Percentiles rank a stretch among this genome's conserved stretches.
Evolutionary conservation across 64 coral and sea anemone species (phyloP).

Genomic region (Actinia equina): DNA sequence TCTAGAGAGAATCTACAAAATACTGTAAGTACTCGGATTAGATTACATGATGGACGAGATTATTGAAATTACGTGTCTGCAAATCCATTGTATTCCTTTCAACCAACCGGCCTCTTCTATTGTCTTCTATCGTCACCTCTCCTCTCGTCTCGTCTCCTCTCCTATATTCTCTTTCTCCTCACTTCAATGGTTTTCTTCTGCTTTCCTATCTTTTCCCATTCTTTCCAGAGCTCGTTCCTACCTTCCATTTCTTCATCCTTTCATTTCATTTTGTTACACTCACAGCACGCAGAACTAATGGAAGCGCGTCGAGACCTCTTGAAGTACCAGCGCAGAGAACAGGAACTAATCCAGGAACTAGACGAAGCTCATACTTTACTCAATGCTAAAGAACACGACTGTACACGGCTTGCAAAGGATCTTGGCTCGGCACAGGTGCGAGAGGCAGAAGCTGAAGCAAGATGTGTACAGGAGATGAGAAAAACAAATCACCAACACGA

Average conservation of each 20-base stretch:
- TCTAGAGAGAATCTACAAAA: conserved; percentile 89
- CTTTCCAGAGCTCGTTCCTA: neutral
- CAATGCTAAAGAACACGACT: conserved; percentile 76
- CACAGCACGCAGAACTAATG: conserved; percentile 85
- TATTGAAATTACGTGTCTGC: too few species aligned
- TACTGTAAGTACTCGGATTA: conserved; percentile 54
- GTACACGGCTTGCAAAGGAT: conserved; percentile 95
- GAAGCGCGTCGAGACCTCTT: conserved; percentile 87
- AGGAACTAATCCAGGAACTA: conserved; percentile 84
- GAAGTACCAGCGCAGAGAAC: conserved; percentile 78
- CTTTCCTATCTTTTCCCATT: too few species aligned
- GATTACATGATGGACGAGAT: too few species aligned
- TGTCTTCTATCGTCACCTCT: too few species aligned
- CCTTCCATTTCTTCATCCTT: neutral
- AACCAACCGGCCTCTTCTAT: too few species aligned
- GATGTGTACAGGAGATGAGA: conserved; percentile 84
- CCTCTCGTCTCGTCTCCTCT: neutral
- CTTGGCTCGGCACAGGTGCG: conserved; percentile 92
- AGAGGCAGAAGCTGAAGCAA: conserved; percentile 92
- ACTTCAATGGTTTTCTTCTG: too few species aligned
- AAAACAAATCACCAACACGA: conserved; percentile 74
- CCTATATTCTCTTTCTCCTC: too few species aligned
- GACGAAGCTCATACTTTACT: conserved; percentile 87
- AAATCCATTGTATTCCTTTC: too few species aligned
- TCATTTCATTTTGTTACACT: neutral